Percentiles rank a stretch among this genome's conserved stretches.
These are phyloP conservation scores for Bellardia bayeri DNA, from an alignment of 2,888 invertebrate genomes.

Conservation along the genomic window DNA sequence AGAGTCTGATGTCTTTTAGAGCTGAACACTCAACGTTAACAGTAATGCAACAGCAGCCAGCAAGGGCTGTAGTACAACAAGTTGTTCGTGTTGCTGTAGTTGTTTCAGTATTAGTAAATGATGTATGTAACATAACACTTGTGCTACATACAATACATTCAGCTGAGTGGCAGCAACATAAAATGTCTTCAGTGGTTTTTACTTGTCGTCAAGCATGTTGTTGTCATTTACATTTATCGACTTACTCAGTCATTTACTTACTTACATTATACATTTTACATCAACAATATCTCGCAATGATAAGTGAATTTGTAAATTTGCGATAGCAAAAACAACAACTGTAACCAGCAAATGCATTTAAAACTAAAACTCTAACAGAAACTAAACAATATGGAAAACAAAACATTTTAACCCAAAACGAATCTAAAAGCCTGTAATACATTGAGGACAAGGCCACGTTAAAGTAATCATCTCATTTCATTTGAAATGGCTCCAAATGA, in stretches of 20 bases:
- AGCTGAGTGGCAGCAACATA: conserved; percentile 23
- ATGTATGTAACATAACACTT: not conserved
- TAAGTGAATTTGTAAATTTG: conserved; percentile 52
- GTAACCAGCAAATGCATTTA: conserved; percentile 26
- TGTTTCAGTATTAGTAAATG: not conserved
- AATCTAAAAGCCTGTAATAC: conserved; percentile 48
- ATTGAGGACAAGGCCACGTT: conserved; percentile 72
- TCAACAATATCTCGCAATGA: not conserved
- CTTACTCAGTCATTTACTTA: conserved; percentile 50
- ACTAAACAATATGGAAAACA: conserved; percentile 48
- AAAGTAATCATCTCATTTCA: conserved; percentile 69
- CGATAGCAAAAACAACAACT: conserved; percentile 13
- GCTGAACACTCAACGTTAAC: not conserved
- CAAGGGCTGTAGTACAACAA: not conserved
- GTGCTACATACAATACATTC: not conserved
- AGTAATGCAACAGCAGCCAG: not conserved
- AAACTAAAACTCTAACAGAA: conserved; percentile 49
- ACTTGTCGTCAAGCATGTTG: conserved; percentile 67
- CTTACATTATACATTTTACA: conserved; percentile 1
- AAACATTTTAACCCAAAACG: conserved; percentile 33
- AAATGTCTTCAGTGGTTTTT: conserved; percentile 64
- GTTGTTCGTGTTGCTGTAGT: not conserved
- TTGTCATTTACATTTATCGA: conserved; percentile 71
- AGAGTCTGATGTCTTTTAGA: conserved; percentile 10
- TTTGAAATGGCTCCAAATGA: conserved; percentile 65